These are phyloP conservation scores for Phodopus roborovskii DNA, from an alignment of 2,113 vertebrate species.

Conservation along the genomic window DNA sequence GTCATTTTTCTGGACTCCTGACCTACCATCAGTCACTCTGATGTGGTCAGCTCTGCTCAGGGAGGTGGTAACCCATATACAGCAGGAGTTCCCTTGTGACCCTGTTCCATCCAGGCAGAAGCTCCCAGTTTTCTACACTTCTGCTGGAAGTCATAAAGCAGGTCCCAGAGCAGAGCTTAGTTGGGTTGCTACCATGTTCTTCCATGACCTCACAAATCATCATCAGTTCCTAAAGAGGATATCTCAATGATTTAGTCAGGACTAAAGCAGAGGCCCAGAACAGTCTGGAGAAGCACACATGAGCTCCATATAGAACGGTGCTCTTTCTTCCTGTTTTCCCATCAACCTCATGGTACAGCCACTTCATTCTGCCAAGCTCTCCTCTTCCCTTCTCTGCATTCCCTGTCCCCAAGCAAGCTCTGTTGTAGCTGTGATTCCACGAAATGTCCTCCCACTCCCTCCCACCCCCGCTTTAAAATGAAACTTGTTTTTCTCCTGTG, in stretches of 20 bases:
- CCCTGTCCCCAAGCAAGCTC: background rate
- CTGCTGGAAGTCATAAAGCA: background rate
- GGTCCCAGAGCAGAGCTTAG: background rate
- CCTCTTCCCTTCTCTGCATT: background rate
- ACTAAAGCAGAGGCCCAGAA: background rate
- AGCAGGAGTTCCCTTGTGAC: background rate
- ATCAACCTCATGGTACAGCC: background rate
- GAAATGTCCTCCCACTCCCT: background rate
- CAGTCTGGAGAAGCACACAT: rapidly evolving
- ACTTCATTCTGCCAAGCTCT: background rate
- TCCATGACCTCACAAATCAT: background rate
- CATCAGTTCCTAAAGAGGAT: background rate
- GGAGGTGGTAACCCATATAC: background rate
- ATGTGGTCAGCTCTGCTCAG: background rate
- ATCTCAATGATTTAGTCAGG: rapidly evolving
- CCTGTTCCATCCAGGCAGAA: background rate
- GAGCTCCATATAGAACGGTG: rapidly evolving
- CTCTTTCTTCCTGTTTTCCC: background rate
- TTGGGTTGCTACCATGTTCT: background rate
- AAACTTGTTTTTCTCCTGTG: background rate
- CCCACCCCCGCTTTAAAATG: background rate
- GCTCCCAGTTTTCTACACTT: background rate
- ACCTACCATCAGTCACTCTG: background rate
- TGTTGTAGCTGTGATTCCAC: background rate
- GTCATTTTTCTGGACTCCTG: background rate